These are phyloP conservation scores for Chondrilla cf. caribensis DNA, from an alignment of 37 sponge, comb jelly and placozoan genomes.

Conservation along the genomic window DNA sequence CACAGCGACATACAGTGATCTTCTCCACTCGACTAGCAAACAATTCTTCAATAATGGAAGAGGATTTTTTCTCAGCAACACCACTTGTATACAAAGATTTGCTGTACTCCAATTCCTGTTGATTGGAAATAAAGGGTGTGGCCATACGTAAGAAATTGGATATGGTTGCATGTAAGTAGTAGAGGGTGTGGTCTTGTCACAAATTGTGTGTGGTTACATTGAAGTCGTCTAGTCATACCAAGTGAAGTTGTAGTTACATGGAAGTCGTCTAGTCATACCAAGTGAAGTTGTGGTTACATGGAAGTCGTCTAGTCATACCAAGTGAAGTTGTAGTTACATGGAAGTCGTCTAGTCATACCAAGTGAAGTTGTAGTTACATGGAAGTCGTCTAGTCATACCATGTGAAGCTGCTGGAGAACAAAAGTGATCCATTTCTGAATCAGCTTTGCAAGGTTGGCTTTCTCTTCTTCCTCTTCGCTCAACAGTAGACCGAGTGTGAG, in stretches of 20 bases:
- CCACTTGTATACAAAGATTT: not conserved
- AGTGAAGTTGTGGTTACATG: conserved; percentile 71
- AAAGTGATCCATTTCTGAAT: conserved; percentile 83
- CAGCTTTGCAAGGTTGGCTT: conserved; percentile 53
- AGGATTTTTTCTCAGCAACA: not conserved
- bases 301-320: conserved; percentile 56
- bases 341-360: not conserved
- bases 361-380: not conserved
- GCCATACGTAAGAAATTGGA: not conserved
- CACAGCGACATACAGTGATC: conserved; percentile 60
- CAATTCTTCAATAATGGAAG: conserved; percentile 44
- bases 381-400: conserved; percentile 22
- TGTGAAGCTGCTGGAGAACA: conserved; percentile 75
- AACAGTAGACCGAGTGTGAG: conserved; percentile 71
- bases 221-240: not conserved
- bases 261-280: conserved; percentile 22
- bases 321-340: not conserved
- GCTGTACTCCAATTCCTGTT: not conserved
- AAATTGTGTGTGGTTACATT: not conserved
- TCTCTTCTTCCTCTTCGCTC: conserved; percentile 53
- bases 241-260: not conserved
- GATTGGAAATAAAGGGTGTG: not conserved
- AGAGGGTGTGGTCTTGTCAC: conserved; percentile 5
- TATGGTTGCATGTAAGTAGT: not conserved
- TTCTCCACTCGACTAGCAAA: conserved; percentile 65